Evolutionary conservation across 2,113 vertebrate genomes (phyloP), one percentile per base, ranked within the genome.

Genomic region (Argyrosomus japonicus): DNA sequence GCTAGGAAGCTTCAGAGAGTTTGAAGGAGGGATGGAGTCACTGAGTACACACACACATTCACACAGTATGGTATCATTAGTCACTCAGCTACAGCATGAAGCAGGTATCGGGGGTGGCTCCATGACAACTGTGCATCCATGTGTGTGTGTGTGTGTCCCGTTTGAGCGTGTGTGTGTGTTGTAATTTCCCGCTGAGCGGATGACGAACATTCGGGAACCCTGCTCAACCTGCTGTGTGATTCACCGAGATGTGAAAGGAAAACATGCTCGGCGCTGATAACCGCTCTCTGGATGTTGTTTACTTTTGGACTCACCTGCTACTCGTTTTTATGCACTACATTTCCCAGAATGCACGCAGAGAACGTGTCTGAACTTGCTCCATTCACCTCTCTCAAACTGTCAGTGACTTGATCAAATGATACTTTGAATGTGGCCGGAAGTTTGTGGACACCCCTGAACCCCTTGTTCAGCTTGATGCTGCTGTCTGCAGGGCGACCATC

Each of bases 31-130:
- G 64, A 32, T 18, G 29, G 25, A 62, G 78, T 77, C 50, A 18
- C 53, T 47, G 64, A 57, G 48, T 23, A 36, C 75, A 12, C 14
- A 62, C 74, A 29, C 53, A 63, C n/a, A 51, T 19, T 14, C 68
- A 48, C 81, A 64, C 74, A 74, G 86, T 70, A 43, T 71, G 84
- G 65, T 13, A 0, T 81, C 81, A 29, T 90, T 86, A 79, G 87
- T 88, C 84, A 90, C 65, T 80, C 51, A 21, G 78, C 68, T 2
- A 18, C 77, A 84, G 84, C 54, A 3, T 68, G 88, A 61, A 67
- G 81, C 80, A 87, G 90, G 86, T 93, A 79, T 45, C 23, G 83
- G 76, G 82, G 88, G 82, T 48, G 87, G 77, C 83, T 79, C 83
- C 89, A 90, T 89, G 84, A 81, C 81, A 77, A 86, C 90, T 61